These are phyloP conservation scores for Hipparchia semele DNA, from an alignment of 2,888 invertebrate genomes.

Conservation along the genomic window DNA sequence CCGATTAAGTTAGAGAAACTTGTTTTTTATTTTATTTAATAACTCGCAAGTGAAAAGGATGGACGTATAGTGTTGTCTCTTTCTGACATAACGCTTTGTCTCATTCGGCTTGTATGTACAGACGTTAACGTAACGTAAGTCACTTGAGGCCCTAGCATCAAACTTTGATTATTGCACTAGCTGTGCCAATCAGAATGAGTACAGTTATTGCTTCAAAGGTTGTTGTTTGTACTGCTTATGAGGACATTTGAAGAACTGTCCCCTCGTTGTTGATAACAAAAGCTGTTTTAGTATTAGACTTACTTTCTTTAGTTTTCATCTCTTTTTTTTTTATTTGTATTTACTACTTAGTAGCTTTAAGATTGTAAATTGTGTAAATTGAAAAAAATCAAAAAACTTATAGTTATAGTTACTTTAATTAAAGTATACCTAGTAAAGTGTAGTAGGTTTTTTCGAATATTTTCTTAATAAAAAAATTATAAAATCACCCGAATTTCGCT, in stretches of 20 bases:
- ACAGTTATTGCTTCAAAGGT: neutral
- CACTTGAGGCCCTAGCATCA: neutral
- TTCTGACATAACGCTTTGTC: neutral
- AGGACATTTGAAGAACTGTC: neutral
- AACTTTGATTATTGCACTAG: neutral
- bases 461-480: conserved; percentile 10
- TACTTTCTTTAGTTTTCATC: neutral
- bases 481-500: conserved; percentile 18
- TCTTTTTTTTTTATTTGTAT: conserved; percentile 3
- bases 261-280: neutral
- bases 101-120: neutral
- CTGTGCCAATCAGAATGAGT: too few relatives aligned
- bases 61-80: conserved; percentile 4
- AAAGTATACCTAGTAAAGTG: conserved; percentile 1
- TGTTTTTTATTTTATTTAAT: neutral
- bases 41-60: neutral
- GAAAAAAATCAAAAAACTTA: conserved; percentile 19
- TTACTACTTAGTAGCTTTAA: conserved; percentile 24
- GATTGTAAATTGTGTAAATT: conserved; percentile 39
- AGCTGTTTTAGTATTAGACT: neutral
- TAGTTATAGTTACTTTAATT: conserved; percentile 5
- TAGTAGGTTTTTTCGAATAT: conserved; percentile 30
- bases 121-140: neutral
- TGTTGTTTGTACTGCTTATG: neutral
- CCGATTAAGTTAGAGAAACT: neutral